phyloP scores from a whole-genome alignment of 2,113 vertebrate species.

The Albula goreensis region DNA sequence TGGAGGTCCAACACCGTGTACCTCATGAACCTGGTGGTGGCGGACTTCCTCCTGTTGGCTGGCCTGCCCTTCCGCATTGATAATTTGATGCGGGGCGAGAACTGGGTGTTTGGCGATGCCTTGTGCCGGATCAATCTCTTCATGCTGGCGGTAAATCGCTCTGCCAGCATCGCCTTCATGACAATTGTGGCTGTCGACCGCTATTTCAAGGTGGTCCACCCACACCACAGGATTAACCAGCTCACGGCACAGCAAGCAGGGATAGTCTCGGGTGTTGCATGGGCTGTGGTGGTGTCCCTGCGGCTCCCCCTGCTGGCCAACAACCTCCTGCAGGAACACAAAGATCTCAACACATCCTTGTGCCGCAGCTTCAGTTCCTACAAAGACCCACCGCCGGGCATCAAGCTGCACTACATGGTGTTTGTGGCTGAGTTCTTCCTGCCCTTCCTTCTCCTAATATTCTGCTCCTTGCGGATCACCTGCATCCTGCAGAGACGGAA shows the following conservation, averaged over 20 bases:
- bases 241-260: conserved; percentile 47
- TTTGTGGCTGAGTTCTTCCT: conserved; percentile 59
- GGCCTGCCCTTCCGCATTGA: conserved; percentile 69
- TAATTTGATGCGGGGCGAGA: conserved; percentile 51
- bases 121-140: conserved; percentile 66
- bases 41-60: conserved; percentile 66
- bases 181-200: conserved; percentile 67
- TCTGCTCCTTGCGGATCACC: conserved; percentile 63
- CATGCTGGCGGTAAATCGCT: conserved; percentile 68
- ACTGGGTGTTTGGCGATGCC: conserved; percentile 62
- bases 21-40: conserved; percentile 68
- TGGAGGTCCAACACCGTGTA: conserved; percentile 67
- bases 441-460: conserved; percentile 60
- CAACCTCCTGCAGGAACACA: conserved; percentile 38
- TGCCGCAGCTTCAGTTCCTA: conserved; percentile 66
- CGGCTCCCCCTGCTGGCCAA: conserved; percentile 63
- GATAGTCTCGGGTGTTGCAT: conserved; percentile 41
- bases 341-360: conserved; percentile 35
- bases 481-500: conserved; percentile 48
- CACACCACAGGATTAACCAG: conserved; percentile 60
- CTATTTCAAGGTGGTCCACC: conserved; percentile 72
- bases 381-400: conserved; percentile 36
- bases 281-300: conserved; percentile 59
- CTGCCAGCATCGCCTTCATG: conserved; percentile 69
- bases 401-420: conserved; percentile 53